Percentiles rank a stretch among this genome's conserved stretches.
These are phyloP conservation scores for Drosophila lacicola DNA, from an alignment of 2,888 invertebrate species.

Conservation along the genomic window DNA sequence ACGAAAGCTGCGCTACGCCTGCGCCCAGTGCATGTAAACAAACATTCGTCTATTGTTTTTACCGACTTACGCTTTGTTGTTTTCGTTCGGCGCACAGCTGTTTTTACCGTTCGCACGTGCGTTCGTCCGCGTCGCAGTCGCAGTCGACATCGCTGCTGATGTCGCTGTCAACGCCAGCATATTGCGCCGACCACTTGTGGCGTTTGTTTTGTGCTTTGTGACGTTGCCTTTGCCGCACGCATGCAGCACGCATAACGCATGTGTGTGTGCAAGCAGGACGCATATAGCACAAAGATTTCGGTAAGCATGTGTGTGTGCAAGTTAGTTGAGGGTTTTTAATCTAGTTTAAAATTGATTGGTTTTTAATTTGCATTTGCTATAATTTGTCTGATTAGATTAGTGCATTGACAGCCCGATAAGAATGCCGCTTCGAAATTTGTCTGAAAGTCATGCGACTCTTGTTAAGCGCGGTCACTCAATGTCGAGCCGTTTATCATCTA, in stretches of 20 bases:
- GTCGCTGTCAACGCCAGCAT: not conserved
- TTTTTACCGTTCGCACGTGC: slow-evolving; percentile 44
- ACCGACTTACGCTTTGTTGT: slow-evolving; percentile 38
- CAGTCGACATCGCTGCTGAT: not conserved
- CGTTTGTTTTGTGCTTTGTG: slow-evolving; percentile 24
- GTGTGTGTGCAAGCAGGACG: not conserved
- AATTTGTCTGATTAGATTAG: slow-evolving; percentile 43
- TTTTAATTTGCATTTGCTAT: slow-evolving; percentile 50
- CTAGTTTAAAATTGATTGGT: slow-evolving; percentile 41
- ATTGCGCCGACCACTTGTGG: slow-evolving; percentile 60
- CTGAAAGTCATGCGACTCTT: slow-evolving; percentile 10
- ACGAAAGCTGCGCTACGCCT: slow-evolving; percentile 62
- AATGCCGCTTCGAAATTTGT: slow-evolving; percentile 1
- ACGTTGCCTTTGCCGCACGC: slow-evolving; percentile 24
- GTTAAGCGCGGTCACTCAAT: slow-evolving; percentile 34
- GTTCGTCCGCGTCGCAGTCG: slow-evolving; percentile 32
- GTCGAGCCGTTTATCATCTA: not conserved
- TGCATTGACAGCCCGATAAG: slow-evolving; percentile 44
- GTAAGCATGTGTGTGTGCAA: not conserved
- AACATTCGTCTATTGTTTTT: slow-evolving; percentile 35
- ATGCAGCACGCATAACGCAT: slow-evolving; percentile 8
- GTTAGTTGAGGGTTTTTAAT: slow-evolving; percentile 25
- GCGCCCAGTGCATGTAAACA: slow-evolving; percentile 63
- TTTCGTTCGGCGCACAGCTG: slow-evolving; percentile 60
- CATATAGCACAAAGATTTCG: not conserved